phyloP scores from a whole-genome alignment of 2,113 vertebrate genomes.

The Podarcis cretensis region DNA sequence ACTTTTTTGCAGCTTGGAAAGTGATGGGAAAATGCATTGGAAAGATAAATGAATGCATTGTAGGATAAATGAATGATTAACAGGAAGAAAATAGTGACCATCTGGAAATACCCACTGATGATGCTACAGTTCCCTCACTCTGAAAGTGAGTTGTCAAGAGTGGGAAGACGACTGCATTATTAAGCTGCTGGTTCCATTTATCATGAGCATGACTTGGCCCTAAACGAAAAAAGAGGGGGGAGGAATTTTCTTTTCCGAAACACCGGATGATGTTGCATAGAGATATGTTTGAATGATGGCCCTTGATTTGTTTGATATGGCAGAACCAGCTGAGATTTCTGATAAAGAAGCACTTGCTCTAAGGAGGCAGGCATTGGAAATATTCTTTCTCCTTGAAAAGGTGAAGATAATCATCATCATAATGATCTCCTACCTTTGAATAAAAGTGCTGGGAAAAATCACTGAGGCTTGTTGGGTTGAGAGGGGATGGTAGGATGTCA shows the following conservation, averaged over 20 bases:
- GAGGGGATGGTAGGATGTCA: not conserved
- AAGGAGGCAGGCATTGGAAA: not conserved
- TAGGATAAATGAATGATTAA: too few relatives aligned
- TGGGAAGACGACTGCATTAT: not conserved
- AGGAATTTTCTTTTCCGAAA: not conserved
- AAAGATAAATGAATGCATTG: too few relatives aligned
- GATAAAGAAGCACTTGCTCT: slow-evolving; percentile 13
- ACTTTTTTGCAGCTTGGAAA: too few relatives aligned
- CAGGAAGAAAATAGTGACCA: too few relatives aligned
- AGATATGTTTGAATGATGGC: slow-evolving; percentile 13
- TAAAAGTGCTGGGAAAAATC: not conserved
- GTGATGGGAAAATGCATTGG: too few relatives aligned
- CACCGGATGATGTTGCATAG: slow-evolving; percentile 4
- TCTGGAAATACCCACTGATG: not conserved
- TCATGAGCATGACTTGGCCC: not conserved
- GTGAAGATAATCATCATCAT: not conserved
- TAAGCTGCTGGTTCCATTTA: not conserved
- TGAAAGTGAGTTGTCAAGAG: not conserved
- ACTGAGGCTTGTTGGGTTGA: not conserved
- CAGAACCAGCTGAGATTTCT: slow-evolving; percentile 10
- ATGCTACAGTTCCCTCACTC: not conserved
- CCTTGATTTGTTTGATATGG: not conserved
- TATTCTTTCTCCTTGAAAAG: not conserved
- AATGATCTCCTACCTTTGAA: not conserved
- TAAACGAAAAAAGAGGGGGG: not conserved